A percentile compares a stretch with the other conserved stretches of the same genome.
Conservation (phyloP, 2,797 vertebrate genomes). For the Botia almorhae region DNA sequence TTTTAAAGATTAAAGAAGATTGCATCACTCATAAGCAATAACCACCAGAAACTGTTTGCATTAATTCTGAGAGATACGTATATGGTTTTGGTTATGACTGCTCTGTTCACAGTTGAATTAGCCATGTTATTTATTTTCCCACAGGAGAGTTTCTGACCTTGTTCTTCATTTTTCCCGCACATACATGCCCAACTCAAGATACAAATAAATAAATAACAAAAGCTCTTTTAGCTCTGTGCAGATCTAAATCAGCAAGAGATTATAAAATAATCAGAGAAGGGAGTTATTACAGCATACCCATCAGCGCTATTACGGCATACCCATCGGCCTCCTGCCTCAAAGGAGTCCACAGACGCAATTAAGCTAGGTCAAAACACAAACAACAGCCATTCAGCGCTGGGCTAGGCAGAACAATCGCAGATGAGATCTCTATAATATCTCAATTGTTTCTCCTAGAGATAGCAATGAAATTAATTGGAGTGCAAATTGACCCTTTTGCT, state of each 20-base stretch:
- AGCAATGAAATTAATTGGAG: neutral
- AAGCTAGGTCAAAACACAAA: slow-evolving; percentile 52
- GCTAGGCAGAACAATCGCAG: neutral
- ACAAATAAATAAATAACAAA: neutral
- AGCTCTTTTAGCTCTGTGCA: slow-evolving; percentile 36
- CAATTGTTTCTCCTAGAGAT: neutral
- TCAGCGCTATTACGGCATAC: slow-evolving; percentile 55
- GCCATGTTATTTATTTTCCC: slow-evolving; percentile 30
- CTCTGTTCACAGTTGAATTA: slow-evolving; percentile 25
- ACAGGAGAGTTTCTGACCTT: slow-evolving; percentile 47
- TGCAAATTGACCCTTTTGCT: neutral
- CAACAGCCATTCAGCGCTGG: slow-evolving; percentile 13
- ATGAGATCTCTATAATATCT: neutral
- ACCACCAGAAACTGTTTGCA: slow-evolving; percentile 16
- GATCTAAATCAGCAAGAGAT: slow-evolving; percentile 63
- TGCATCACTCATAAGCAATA: slow-evolving; percentile 12
- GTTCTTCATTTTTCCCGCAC: slow-evolving; percentile 18
- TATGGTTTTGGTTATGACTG: slow-evolving; percentile 8
- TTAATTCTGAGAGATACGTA: slow-evolving; percentile 12
- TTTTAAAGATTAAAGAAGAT: neutral
- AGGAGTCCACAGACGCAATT: slow-evolving; percentile 39
- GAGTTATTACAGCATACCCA: slow-evolving; percentile 55
- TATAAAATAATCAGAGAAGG: slow-evolving; percentile 59
- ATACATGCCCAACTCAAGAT: slow-evolving; percentile 12
- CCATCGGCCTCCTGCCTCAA: slow-evolving; percentile 41